Evolutionary conservation across 2,797 vertebrate genomes (phyloP).

Genomic region (Salmo trutta): DNA sequence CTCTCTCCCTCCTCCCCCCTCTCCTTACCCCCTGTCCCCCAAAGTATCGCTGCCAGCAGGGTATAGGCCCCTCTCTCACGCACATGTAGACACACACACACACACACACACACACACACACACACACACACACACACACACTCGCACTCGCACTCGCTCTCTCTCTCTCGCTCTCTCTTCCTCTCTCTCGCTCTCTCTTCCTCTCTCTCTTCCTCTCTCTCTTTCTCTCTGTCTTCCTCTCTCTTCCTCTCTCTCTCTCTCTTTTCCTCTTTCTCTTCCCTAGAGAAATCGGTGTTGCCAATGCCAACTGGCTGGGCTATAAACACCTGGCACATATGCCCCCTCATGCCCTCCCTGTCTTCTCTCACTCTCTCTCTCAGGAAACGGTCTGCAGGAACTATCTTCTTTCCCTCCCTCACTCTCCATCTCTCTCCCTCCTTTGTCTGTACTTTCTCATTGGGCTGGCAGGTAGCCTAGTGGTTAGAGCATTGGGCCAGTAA

Average conservation of each 20-base stretch:
- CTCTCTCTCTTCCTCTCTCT: not conserved
- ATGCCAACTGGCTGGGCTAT: not conserved
- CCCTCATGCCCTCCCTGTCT: not conserved
- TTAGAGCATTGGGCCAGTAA: too few relatives aligned
- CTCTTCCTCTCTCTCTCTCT: not conserved
- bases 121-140: too few relatives aligned
- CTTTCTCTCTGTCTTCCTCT: not conserved
- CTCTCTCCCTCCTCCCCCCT: not conserved
- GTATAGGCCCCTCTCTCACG: too few relatives aligned
- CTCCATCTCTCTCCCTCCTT: not conserved
- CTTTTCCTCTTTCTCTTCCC: not conserved
- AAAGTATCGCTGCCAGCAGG: too few relatives aligned
- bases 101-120: too few relatives aligned
- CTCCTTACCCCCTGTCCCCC: not conserved
- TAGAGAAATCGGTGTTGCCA: not conserved
- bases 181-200: not conserved
- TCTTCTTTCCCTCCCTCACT: not conserved
- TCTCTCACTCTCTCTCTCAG: not conserved
- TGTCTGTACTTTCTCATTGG: too few relatives aligned
- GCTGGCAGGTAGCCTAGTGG: too few relatives aligned
- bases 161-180: not conserved
- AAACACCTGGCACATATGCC: conserved; percentile 6
- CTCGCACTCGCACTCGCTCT: not conserved
- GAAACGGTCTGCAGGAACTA: too few relatives aligned
- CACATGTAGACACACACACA: too few relatives aligned